Conservation (phyloP, 1,140 invertebrate species). For the Riptortus pedestris region DNA sequence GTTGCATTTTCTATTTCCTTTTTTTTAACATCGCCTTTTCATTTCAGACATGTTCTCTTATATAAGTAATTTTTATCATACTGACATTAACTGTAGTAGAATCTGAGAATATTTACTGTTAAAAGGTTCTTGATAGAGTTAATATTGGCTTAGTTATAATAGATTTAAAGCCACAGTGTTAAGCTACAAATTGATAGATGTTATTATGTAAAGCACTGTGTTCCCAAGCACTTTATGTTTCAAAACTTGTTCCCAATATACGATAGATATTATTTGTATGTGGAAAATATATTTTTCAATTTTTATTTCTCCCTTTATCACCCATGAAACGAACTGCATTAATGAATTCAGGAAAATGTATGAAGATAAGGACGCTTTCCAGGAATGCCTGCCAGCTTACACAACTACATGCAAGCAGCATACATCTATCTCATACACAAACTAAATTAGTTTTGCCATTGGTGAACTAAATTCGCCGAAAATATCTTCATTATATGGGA, state of each 20-base stretch:
- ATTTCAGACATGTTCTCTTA: neutral
- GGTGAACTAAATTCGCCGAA: too few species aligned
- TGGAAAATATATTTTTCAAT: slow-evolving; percentile 24
- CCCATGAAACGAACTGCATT: too few species aligned
- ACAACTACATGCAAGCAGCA: too few species aligned
- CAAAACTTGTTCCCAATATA: slow-evolving; percentile 18
- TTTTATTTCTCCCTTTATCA: neutral
- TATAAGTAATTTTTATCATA: slow-evolving; percentile 1
- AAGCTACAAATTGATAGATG: slow-evolving; percentile 18
- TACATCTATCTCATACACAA: too few species aligned
- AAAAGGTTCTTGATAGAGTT: slow-evolving; percentile 14
- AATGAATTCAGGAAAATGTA: too few species aligned
- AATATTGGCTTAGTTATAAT: slow-evolving; percentile 20
- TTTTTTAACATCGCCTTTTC: neutral
- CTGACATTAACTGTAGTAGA: neutral
- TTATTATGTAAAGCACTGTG: slow-evolving; percentile 24
- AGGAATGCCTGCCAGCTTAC: too few species aligned
- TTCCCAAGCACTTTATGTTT: slow-evolving; percentile 23
- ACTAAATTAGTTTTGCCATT: too few species aligned
- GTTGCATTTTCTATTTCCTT: neutral
- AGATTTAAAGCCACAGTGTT: slow-evolving; percentile 16
- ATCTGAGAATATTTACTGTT: slow-evolving; percentile 11
- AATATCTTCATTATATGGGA: too few species aligned
- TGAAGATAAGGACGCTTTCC: too few species aligned
- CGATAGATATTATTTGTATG: slow-evolving; percentile 24